phyloP scores from a whole-genome alignment of 2,888 invertebrate genomes.

The Rotaria macrura region DNA sequence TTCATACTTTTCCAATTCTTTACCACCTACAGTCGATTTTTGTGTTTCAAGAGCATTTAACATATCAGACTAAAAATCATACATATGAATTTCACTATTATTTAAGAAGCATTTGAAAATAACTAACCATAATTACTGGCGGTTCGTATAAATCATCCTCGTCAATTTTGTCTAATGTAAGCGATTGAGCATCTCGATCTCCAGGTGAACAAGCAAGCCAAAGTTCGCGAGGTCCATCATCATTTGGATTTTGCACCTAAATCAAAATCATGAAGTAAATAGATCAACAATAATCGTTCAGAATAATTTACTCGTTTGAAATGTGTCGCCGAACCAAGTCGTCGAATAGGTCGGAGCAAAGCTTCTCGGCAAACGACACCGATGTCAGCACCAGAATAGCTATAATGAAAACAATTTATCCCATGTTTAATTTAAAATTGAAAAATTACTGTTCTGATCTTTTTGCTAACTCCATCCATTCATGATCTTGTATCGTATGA shows the following conservation, averaged over 20 bases:
- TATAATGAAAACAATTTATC: background rate
- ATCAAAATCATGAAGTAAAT: background rate
- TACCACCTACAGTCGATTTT: background rate
- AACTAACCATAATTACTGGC: conserved; percentile 74
- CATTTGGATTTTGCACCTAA: conserved; percentile 58
- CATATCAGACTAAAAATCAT: background rate
- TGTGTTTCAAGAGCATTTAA: background rate
- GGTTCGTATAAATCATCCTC: conserved; percentile 90
- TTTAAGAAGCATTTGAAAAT: background rate
- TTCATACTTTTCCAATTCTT: background rate
- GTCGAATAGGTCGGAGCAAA: conserved; percentile 94
- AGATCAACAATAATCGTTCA: conserved; percentile 40
- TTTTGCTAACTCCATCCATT: background rate
- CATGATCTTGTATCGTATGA: background rate
- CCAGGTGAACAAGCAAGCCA: conserved; percentile 93
- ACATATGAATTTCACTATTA: background rate
- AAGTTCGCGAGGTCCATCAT: conserved; percentile 63
- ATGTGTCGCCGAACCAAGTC: conserved; percentile 95
- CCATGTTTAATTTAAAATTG: background rate
- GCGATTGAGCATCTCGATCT: conserved; percentile 79
- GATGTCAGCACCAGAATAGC: conserved; percentile 96
- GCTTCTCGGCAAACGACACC: conserved; percentile 88
- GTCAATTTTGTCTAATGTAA: conserved; percentile 92
- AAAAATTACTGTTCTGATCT: background rate
- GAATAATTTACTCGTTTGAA: conserved; percentile 60